Evolutionary conservation across 2,113 vertebrate genomes (phyloP), one percentile per base, ranked within the genome.

Genomic region (Brienomyrus brachyistius): DNA sequence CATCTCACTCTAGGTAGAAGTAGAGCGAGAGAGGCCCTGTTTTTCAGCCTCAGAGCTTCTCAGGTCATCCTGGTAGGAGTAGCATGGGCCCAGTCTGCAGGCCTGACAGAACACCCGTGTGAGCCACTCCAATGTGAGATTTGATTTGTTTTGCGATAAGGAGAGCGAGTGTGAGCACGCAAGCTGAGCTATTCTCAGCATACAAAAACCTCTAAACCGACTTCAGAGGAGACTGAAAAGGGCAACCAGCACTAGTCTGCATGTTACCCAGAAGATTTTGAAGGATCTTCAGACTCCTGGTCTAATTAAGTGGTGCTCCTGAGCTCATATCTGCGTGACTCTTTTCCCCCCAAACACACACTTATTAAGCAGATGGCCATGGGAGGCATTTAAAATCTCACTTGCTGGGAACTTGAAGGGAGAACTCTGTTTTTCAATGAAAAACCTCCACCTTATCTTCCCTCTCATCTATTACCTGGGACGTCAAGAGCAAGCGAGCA

Each of bases 111-210:
- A 83, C 7, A n/a, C n/a, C 31, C 6, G 1, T 10, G 52, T 40
- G 35, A 62, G 40, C 19, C 40, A 19, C 54, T 43, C 62, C 27
- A 62, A 54, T 88, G 90, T 89, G 90, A 86, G 87, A 89, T 91
- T 90, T 90, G 90, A 90, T 92, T 92, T 89, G 93, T 93, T 88
- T 11, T 5, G 84, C 21, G 40, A 90, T 88, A 84, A n/a, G 19
- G 40, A 90, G 90, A 84, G 89, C 86, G n/a, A 70, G 0, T 21
- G 89, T 62, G 54, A 86, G 82, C 91, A 23, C 7, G 21, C 52
- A 51, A 52, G 51, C 56, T 23, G 27, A 47, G 35, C 21, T 66
- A 54, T 54, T 62, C 54, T 45, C 11, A n/a, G 19, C 52, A 23
- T 21, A 8, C 1, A 5, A 4, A 47, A 19, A n/a, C 52, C 50